Conservation (phyloP, 2,888 invertebrate genomes). For the Andrena flavipes region DNA sequence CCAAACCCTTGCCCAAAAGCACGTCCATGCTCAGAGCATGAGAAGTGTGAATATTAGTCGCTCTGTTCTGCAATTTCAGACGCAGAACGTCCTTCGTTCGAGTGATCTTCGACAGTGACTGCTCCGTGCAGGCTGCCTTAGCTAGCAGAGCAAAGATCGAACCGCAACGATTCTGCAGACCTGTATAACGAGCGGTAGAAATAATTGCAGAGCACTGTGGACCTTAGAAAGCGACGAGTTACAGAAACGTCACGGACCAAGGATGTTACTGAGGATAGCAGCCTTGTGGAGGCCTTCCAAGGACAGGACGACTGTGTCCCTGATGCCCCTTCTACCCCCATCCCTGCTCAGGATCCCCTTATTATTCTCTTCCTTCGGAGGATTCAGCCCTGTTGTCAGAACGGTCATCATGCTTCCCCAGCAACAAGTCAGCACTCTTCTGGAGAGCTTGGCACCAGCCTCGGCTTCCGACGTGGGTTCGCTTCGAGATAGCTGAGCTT, state of each 20-base stretch:
- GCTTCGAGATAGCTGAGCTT: constrained; percentile 89
- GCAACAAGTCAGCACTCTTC: constrained; percentile 94
- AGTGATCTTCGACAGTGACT: constrained; percentile 81
- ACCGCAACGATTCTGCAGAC: constrained; percentile 95
- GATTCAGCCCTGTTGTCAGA: constrained; percentile 88
- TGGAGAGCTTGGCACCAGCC: constrained; percentile 91
- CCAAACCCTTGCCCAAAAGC: constrained; percentile 93
- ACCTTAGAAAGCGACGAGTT: background rate
- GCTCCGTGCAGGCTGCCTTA: constrained; percentile 94
- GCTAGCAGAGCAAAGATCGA: constrained; percentile 95
- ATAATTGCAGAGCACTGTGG: background rate
- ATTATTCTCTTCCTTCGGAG: constrained; percentile 81
- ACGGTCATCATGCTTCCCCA: constrained; percentile 97
- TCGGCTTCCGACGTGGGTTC: constrained; percentile 90
- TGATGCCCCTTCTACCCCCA: constrained; percentile 86
- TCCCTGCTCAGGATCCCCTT: constrained; percentile 81
- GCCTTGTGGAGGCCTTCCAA: constrained; percentile 96
- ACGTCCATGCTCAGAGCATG: constrained; percentile 97
- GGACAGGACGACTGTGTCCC: constrained; percentile 94
- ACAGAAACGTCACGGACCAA: constrained; percentile 85
- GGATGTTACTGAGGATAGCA: constrained; percentile 94
- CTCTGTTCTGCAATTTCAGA: constrained; percentile 86
- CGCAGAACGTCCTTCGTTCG: constrained; percentile 83
- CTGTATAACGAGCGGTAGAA: constrained; percentile 79
- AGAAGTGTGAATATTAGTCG: constrained; percentile 92